Base-by-base conservation (phyloP, 92 coral and sea anemone genomes). In the Anthopleura xanthogrammica region DNA sequence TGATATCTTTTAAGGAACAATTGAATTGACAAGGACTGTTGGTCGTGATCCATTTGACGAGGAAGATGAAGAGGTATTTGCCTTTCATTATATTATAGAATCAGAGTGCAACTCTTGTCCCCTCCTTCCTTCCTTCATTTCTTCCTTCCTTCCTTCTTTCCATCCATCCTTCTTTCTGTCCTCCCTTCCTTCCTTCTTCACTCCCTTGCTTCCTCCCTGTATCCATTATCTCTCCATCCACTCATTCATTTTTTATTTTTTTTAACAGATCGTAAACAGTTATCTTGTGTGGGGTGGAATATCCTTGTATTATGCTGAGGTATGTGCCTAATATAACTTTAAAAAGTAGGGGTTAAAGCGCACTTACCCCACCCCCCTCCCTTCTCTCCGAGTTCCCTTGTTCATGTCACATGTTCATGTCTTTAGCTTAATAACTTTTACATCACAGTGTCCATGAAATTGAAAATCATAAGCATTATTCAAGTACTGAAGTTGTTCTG, bases 221-320 rank as follows among this genome's bases (percentile, higher is more conserved):
- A 68, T 22, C 29, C 58, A 5, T 19, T 65, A 7, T 65, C 36
- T 19, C 16, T 22, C 41, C 58, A 13, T 73, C 20, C 46, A 75
- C 5, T 42, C 41, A 81, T 41, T 46, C 16, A 8, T 68, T 68
- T 16, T 36, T 73, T 22, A 23, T 78, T 39, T 76, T 77, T 78
- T 16, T 41, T 73, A 54, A 65, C 79, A 94, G 98, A 92, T 96
- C 60, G 99, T 94, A 46, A 96, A 96, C 95, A 96, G 99, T 79
- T 96, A 96, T 52, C 91, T 96, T 41, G 99, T 96, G 8, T 96
- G 99, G 99, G 99, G 99, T 46, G 99, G 99, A 57, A 96, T 96
- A 74, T 92, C 99, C 8, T 85, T 96, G 76, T 96, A 96, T 77
- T 96, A 96, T 86, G 99, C 99, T 10, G 99, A 96, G 98, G 99